Evolutionary conservation across 2,888 invertebrate species (phyloP).

Genomic region (Philhelius pedissequus): DNA sequence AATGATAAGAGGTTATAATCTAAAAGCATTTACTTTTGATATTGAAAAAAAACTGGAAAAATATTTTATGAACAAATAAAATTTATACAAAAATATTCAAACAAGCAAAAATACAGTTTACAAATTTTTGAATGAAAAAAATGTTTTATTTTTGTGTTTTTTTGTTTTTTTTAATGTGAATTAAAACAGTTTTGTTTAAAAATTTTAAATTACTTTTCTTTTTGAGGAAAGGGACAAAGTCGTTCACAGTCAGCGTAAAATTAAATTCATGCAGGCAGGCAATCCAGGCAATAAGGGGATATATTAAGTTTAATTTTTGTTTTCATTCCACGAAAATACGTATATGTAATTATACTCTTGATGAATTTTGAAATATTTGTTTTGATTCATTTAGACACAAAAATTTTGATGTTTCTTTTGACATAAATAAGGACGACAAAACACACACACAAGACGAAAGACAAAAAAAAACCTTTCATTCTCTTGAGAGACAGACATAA

Average conservation of each 20-base stretch:
- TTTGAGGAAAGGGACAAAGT: background rate
- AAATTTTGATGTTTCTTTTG: background rate
- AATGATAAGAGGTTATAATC: constrained; percentile 53
- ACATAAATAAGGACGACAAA: background rate
- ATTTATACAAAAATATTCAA: constrained; percentile 25
- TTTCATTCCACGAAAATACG: background rate
- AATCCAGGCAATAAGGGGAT: background rate
- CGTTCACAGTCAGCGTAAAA: constrained; percentile 27
- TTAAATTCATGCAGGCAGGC: constrained; percentile 53
- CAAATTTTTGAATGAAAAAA: background rate
- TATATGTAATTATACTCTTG: background rate
- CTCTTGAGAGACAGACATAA: background rate
- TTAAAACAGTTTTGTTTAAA: constrained; percentile 4
- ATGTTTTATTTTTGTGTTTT: background rate
- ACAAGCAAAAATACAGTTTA: constrained; percentile 48
- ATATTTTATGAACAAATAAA: constrained; percentile 6
- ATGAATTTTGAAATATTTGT: background rate
- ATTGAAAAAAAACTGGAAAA: background rate
- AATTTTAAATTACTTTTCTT: background rate
- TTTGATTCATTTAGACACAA: background rate
- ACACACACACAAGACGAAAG: background rate
- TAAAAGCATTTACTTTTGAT: background rate
- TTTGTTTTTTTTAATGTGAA: background rate
- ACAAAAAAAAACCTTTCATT: background rate
- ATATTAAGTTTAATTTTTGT: constrained; percentile 8